Conservation (phyloP, 2,888 invertebrate genomes). For the Ectemnius continuus region DNA sequence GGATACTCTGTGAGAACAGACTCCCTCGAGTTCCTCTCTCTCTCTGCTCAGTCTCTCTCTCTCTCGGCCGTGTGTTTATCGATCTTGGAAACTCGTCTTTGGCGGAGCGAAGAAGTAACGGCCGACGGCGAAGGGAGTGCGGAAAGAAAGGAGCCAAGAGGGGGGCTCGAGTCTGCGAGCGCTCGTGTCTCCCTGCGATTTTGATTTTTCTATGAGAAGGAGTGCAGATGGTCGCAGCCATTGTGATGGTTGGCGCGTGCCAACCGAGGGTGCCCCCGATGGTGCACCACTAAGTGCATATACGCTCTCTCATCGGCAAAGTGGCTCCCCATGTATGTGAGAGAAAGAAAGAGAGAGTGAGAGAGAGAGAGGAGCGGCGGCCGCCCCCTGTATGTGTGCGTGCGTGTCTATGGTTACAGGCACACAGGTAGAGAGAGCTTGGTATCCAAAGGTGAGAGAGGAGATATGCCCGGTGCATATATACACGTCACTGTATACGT, state of each 20-base stretch:
- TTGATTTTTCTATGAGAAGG: constrained; percentile 70
- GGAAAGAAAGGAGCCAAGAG: not conserved
- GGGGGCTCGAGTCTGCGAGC: constrained; percentile 45
- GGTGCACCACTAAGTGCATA: constrained; percentile 58
- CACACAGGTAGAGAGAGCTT: not conserved
- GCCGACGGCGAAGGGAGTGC: constrained; percentile 27
- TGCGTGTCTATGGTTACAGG: too few relatives aligned
- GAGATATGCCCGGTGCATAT: constrained; percentile 3
- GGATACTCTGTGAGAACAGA: too few relatives aligned
- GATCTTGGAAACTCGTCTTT: not conserved
- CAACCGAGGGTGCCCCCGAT: constrained; percentile 63
- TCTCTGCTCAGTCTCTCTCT: not conserved
- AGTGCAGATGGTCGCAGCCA: constrained; percentile 70
- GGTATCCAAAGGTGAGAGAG: not conserved
- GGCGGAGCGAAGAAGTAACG: constrained; percentile 40
- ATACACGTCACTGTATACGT: constrained; percentile 21
- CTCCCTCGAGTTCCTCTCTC: not conserved
- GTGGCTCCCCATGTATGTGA: constrained; percentile 21
- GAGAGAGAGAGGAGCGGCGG: not conserved
- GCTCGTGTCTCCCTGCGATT: constrained; percentile 53
- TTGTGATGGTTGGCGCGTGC: constrained; percentile 72
- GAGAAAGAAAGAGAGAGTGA: constrained; percentile 10
- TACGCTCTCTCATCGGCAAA: constrained; percentile 27
- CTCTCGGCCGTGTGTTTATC: not conserved
- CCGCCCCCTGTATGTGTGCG: not conserved